Evolutionary conservation across 2,797 vertebrate genomes (phyloP), one percentile per base, ranked within the genome.

Genomic region (Trachurus trachurus): DNA sequence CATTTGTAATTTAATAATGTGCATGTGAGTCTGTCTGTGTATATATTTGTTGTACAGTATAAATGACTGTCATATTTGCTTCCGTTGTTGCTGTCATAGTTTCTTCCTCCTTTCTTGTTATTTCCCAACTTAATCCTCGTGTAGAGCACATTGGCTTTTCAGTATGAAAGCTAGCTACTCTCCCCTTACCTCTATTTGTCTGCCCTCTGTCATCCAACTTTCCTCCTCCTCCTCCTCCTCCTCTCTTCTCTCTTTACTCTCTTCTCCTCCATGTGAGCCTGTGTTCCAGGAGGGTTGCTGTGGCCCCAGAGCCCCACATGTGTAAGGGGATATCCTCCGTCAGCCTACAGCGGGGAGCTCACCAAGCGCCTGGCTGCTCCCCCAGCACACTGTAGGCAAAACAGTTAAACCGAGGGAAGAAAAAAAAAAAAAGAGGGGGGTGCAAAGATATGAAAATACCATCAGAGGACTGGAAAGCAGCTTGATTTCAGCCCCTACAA

Each of bases 251-350:
- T 77, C 71, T 66, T 83, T 77, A 2, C 34, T 47, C 34, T 77
- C 71, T 66, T 83, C 77, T 90, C 80, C 91, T 91, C 94, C 94
- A 70, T 90, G 85, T 60, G 84, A 76, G 92, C 93, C 90, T 91
- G 91, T 56, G 81, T 90, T 93, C 94, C 95, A 87, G 58, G 82
- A 77, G 81, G 74, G 74, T 88, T 87, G 21, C 63, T 45, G 69
- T 76, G 75, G 85, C 82, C 82, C 74, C 84, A 39, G 80, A 89
- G 76, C 84, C 82, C 89, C 86, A 81, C 83, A 90, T 81, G 82
- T 95, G 94, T 94, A 95, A 95, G 91, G 63, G 84, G 93, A 95
- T 94, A 92, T 88, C 89, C 89, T 59, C 75, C 76, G 73, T 59
- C 85, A 72, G 91, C 77, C 87, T 75, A 53, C 85, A 85, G 87